Evolutionary conservation across 2,888 invertebrate genomes (phyloP).

Genomic region (Oscheius sp.): DNA sequence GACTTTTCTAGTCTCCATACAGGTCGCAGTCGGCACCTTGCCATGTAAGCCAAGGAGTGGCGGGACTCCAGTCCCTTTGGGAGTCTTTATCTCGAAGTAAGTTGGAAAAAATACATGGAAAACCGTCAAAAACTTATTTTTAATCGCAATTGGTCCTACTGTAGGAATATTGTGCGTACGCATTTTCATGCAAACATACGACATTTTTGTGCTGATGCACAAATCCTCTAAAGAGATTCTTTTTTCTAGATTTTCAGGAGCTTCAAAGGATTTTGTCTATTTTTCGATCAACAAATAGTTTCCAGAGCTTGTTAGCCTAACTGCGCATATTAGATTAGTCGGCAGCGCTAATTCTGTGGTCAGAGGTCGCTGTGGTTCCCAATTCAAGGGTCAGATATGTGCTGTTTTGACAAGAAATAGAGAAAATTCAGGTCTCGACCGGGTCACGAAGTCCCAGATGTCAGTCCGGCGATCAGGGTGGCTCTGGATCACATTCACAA

Average conservation of each 20-base stretch:
- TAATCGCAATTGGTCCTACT: too few relatives aligned
- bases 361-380: conserved; percentile 6
- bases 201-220: too few relatives aligned
- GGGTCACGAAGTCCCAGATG: conserved; percentile 42
- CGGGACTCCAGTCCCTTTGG: conserved; percentile 56
- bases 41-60: conserved; percentile 45
- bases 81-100: conserved; percentile 52
- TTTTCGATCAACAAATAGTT: too few relatives aligned
- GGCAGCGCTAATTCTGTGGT: conserved; percentile 22
- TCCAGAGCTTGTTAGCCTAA: not conserved
- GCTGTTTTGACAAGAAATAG: not conserved
- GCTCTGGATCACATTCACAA: conserved; percentile 66
- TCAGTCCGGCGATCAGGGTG: conserved; percentile 62
- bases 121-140: too few relatives aligned
- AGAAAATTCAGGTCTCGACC: conserved; percentile 21
- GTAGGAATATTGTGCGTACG: too few relatives aligned
- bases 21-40: not conserved
- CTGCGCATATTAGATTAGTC: conserved; percentile 27
- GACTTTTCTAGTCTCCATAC: too few relatives aligned
- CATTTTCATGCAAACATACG: too few relatives aligned
- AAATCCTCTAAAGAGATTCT: too few relatives aligned
- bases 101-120: not conserved
- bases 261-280: too few relatives aligned
- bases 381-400: too few relatives aligned
- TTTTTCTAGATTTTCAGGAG: too few relatives aligned